phyloP scores from a whole-genome alignment of 1,140 invertebrate species.

The Acyrthosiphon pisum region DNA sequence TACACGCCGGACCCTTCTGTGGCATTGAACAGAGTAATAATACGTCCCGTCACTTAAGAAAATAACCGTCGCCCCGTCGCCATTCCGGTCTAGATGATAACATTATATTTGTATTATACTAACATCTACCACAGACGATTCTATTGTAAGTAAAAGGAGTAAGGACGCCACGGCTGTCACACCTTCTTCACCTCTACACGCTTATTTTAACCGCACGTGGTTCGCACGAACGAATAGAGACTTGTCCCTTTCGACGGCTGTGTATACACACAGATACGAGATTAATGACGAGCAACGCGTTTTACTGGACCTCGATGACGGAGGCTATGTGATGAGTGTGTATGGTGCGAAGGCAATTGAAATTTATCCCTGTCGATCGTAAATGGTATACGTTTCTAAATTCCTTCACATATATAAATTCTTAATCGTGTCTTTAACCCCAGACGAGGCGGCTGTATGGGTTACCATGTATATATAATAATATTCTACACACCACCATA shows the following conservation, averaged over 20 bases:
- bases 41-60: constrained; percentile 42
- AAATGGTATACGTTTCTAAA: neutral
- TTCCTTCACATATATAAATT: neutral
- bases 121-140: constrained; percentile 16
- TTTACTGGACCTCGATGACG: neutral
- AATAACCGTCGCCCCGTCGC: constrained; percentile 2
- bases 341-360: too few relatives aligned
- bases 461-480: neutral
- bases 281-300: neutral
- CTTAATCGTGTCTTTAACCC: neutral
- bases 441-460: neutral
- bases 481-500: neutral
- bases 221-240: neutral
- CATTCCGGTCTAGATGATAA: constrained; percentile 3
- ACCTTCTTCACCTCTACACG: neutral
- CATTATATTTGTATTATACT: constrained; percentile 31
- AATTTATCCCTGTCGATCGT: constrained; percentile 26
- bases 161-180: neutral
- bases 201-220: neutral
- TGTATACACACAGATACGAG: neutral
- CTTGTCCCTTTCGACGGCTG: neutral
- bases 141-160: neutral
- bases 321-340: neutral
- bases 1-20: constrained; percentile 3
- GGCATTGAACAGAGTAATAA: neutral